Base-by-base conservation (phyloP, 2,113 vertebrate species). In the Psettodes erumei region DNA sequence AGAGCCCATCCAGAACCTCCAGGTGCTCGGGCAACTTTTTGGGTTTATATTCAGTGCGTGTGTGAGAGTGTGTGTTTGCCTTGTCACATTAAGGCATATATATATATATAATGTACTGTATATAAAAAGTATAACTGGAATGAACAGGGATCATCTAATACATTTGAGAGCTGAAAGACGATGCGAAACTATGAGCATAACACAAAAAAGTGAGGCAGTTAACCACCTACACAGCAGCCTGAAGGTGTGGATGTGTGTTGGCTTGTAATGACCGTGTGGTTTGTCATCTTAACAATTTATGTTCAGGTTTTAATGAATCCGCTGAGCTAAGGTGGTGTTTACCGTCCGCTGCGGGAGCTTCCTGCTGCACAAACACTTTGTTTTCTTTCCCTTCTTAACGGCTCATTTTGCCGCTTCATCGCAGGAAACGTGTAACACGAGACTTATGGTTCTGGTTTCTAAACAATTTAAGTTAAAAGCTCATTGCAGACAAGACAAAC, bases 1-100 rank as follows among this genome's bases (percentile, higher is more conserved):
- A 48, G 75, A 95, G 1, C 91, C 94, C 0, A 75, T 96, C 83
- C 60, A 21, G 7, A 50, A 93, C 73, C 94, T 96, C 78, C 91
- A 96, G 95, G 97, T 93, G 73, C 65, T 3, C 12, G 11, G 21
- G 23, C 2, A 33, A 19, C 18, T 6, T 18, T 18, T 9, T 38
- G 21, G 4, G n/a, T 0, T n/a, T n/a, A n/a, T 7, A 3, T 28
- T 3, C 2, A 32, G 40, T n/a, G 21, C 25, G 16, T n/a, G n/a
- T n/a, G 15, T 67, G 38, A 6, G 15, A n/a, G 13, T 8, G 43
- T 51, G 48, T 67, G 50, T 68, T 54, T 15, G 11, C 23, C 9
- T 3, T 51, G 38, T 7, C 38, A 40, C n/a, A n/a, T n/a, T n/a
- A n/a, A n/a, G n/a, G n/a, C n/a, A n/a, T n/a, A n/a, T n/a, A n/a